phyloP scores from a whole-genome alignment of 2,888 invertebrate species.

The Charanyca ferruginea region DNA sequence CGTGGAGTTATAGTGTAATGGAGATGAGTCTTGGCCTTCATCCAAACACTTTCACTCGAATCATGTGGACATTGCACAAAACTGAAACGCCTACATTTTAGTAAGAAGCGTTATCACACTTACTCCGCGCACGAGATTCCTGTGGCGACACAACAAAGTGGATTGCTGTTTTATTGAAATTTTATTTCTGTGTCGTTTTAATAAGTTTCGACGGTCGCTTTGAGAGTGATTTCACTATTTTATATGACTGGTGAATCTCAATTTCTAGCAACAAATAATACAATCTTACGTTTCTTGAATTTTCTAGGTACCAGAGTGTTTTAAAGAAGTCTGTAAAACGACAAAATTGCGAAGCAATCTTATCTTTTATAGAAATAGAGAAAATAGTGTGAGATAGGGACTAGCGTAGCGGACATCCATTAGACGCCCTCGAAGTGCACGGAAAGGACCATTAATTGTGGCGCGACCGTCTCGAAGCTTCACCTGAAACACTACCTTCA shows the following conservation, averaged over 20 bases:
- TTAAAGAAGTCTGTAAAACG: slow-evolving; percentile 30
- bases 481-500: slow-evolving; percentile 64
- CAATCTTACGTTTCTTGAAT: slow-evolving; percentile 29
- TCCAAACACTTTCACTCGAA: slow-evolving; percentile 87
- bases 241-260: slow-evolving; percentile 31
- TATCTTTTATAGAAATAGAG: slow-evolving; percentile 53
- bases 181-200: slow-evolving; percentile 50
- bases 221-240: slow-evolving; percentile 28
- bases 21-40: slow-evolving; percentile 78
- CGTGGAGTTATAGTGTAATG: slow-evolving; percentile 77
- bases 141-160: slow-evolving; percentile 37
- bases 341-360: slow-evolving; percentile 46
- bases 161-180: slow-evolving; percentile 55
- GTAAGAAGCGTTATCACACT: slow-evolving; percentile 47
- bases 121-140: slow-evolving; percentile 38
- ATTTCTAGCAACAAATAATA: slow-evolving; percentile 34
- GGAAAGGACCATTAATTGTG: slow-evolving; percentile 72
- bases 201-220: slow-evolving; percentile 37
- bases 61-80: slow-evolving; percentile 78
- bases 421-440: slow-evolving; percentile 70
- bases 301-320: slow-evolving; percentile 21
- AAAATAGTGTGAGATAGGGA: slow-evolving; percentile 52
- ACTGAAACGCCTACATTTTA: slow-evolving; percentile 62
- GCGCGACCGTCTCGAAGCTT: slow-evolving; percentile 61
- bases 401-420: slow-evolving; percentile 70